Conservation (phyloP, 2,113 vertebrate species). For the Marmota flaviventris region DNA sequence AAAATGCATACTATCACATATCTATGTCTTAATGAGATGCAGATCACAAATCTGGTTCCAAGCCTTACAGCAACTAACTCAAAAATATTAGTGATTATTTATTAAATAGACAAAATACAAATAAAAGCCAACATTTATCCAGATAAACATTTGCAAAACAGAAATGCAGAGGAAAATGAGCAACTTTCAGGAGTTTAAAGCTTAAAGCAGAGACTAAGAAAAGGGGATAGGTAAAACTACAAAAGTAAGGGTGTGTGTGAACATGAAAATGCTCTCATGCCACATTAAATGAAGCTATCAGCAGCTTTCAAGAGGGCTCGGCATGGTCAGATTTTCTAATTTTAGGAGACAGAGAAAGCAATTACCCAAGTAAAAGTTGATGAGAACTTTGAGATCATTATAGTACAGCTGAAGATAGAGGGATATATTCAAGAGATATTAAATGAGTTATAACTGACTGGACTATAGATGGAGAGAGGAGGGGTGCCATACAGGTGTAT, state of each 20-base stretch:
- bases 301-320: too few relatives aligned
- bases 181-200: not conserved
- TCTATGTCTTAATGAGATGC: not conserved
- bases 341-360: not conserved
- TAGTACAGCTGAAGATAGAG: not conserved
- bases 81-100: not conserved
- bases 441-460: not conserved
- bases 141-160: not conserved
- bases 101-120: not conserved
- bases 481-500: too few relatives aligned
- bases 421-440: not conserved
- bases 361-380: not conserved
- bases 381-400: not conserved
- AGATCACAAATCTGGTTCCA: not conserved
- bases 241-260: not conserved
- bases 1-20: not conserved
- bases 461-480: not conserved
- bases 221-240: not conserved
- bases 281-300: not conserved
- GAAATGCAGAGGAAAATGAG: not conserved
- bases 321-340: too few relatives aligned
- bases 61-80: not conserved
- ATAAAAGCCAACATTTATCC: not conserved
- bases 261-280: not conserved
- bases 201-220: not conserved